Evolutionary conservation across 1,140 invertebrate genomes (phyloP).

Genomic region (Brachionus rotundiformis): DNA sequence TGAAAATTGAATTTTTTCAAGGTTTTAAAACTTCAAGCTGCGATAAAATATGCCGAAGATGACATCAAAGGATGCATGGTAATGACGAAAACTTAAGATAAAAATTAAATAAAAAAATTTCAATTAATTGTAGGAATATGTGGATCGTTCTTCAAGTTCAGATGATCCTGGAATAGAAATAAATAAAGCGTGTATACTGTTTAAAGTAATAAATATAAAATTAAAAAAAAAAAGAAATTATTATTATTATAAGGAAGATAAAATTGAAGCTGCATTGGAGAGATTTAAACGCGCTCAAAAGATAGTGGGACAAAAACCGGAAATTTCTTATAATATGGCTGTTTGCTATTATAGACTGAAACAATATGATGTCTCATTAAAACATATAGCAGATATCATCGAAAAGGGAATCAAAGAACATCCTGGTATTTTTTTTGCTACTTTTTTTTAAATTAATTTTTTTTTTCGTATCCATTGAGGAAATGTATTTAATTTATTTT

Average conservation of each 20-base stretch:
- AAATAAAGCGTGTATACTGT: constrained; percentile 38
- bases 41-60: constrained; percentile 95
- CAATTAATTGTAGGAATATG: constrained; percentile 67
- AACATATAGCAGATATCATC: constrained; percentile 82
- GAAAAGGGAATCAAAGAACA: constrained; percentile 93
- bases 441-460: neutral
- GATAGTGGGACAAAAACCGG: constrained; percentile 76
- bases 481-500: no score
- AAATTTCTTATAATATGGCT: constrained; percentile 92
- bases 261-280: constrained; percentile 85
- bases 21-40: constrained; percentile 82
- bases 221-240: neutral
- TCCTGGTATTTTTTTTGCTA: constrained; percentile 68
- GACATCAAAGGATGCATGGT: constrained; percentile 73
- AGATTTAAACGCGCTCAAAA: constrained; percentile 85
- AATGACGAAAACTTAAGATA: neutral
- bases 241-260: constrained; percentile 67
- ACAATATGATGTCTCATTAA: constrained; percentile 85
- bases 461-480: no score
- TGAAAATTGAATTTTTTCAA: neutral
- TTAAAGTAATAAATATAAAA: neutral
- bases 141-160: constrained; percentile 77
- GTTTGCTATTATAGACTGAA: constrained; percentile 91
- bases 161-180: constrained; percentile 72
- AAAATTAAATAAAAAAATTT: neutral